Conservation (phyloP, 2,888 invertebrate genomes). For the Craniophora ligustri region DNA sequence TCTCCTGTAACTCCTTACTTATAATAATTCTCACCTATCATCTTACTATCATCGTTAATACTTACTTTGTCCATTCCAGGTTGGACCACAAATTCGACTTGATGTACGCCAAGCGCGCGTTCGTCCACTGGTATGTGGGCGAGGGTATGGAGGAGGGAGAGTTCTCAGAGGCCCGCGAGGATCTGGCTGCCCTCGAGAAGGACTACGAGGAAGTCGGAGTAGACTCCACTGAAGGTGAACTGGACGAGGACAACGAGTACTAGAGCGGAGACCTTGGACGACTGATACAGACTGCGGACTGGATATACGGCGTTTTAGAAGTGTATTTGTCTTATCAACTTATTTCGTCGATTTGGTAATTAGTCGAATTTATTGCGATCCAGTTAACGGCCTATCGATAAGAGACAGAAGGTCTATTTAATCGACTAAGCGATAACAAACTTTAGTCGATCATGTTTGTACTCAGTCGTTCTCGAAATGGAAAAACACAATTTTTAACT, state of each 20-base stretch:
- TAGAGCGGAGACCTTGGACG: constrained; percentile 60
- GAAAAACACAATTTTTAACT: constrained; percentile 32
- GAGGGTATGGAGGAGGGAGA: constrained; percentile 97
- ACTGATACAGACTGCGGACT: constrained; percentile 10
- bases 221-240: constrained; percentile 92
- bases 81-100: constrained; percentile 98
- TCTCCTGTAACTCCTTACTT: too few relatives aligned
- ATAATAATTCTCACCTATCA: too few relatives aligned
- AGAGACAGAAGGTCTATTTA: constrained; percentile 11
- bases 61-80: constrained; percentile 75
- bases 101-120: constrained; percentile 98
- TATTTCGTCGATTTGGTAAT: constrained; percentile 16
- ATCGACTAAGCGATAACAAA: constrained; percentile 13
- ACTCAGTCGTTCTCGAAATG: constrained; percentile 14
- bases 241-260: constrained; percentile 91
- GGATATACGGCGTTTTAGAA: constrained; percentile 41
- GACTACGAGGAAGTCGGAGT: constrained; percentile 94
- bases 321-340: constrained; percentile 22
- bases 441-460: constrained; percentile 23
- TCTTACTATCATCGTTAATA: too few relatives aligned
- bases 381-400: not conserved
- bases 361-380: constrained; percentile 2
- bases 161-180: constrained; percentile 96
- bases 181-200: constrained; percentile 93
- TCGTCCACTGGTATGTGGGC: constrained; percentile 98